Evolutionary conservation across 2,888 invertebrate genomes (phyloP).

Genomic region (Ophion ellenae): DNA sequence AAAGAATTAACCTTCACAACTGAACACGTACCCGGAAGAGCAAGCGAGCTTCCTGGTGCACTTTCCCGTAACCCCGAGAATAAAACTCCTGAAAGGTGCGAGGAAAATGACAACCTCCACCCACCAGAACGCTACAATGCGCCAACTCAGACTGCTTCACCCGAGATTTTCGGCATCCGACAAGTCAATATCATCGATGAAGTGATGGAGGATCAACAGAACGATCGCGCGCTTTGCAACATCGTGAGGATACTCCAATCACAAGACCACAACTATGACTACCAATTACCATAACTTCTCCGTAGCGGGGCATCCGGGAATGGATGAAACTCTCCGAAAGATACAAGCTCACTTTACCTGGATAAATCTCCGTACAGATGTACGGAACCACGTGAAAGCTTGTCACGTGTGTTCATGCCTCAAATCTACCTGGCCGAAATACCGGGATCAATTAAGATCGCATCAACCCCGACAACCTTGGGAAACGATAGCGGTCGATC

Average conservation of each 20-base stretch:
- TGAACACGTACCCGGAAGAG: slow-evolving; percentile 25
- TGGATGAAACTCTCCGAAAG: too few relatives aligned
- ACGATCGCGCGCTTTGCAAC: not conserved
- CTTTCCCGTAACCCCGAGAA: not conserved
- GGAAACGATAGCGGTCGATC: slow-evolving; percentile 14
- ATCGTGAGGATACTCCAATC: not conserved
- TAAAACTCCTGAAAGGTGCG: not conserved
- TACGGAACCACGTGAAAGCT: too few relatives aligned
- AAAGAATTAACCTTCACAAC: slow-evolving; percentile 39
- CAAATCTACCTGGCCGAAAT: too few relatives aligned
- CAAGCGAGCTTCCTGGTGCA: not conserved
- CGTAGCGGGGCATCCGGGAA: not conserved
- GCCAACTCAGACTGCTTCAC: not conserved
- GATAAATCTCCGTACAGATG: too few relatives aligned
- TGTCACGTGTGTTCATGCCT: too few relatives aligned
- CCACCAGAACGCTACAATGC: not conserved
- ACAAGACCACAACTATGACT: not conserved
- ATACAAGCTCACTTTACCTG: too few relatives aligned
- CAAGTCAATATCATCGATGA: not conserved
- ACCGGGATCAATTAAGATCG: too few relatives aligned
- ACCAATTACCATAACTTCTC: not conserved
- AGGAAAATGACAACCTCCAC: not conserved
- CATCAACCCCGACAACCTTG: too few relatives aligned
- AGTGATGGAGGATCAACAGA: not conserved
- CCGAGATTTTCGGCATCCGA: not conserved